Conservation (phyloP, 2,113 vertebrate genomes). For the Amphiprion ocellaris region DNA sequence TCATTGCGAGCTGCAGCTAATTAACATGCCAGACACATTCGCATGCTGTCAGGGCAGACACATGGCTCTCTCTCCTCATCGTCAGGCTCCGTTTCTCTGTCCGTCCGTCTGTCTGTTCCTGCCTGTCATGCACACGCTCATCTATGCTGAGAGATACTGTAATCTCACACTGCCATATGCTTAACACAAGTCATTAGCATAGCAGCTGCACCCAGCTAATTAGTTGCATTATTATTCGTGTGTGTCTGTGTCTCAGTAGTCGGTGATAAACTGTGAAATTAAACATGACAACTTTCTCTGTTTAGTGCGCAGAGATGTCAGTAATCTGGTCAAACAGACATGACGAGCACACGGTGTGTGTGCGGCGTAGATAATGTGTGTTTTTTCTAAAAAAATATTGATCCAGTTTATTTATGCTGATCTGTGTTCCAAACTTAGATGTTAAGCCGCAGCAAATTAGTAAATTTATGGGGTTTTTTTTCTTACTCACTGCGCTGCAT, state of each 20-base stretch:
- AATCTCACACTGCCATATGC: slow-evolving; percentile 68
- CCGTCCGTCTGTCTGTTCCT: slow-evolving; percentile 18
- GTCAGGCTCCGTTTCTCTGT: slow-evolving; percentile 29
- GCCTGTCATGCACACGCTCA: slow-evolving; percentile 43
- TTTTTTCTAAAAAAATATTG: neutral
- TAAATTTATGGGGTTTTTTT: neutral
- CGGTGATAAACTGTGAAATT: slow-evolving; percentile 71
- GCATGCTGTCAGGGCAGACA: slow-evolving; percentile 42
- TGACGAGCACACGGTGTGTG: neutral
- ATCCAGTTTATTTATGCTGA: neutral
- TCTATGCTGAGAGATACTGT: slow-evolving; percentile 55
- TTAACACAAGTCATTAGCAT: slow-evolving; percentile 69
- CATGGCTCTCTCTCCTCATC: slow-evolving; percentile 15
- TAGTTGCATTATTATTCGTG: slow-evolving; percentile 62
- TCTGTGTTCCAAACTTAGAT: slow-evolving; percentile 12
- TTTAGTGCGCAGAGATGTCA: slow-evolving; percentile 30
- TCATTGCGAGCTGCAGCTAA: slow-evolving; percentile 54
- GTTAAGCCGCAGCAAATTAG: slow-evolving; percentile 15
- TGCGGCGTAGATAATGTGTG: neutral
- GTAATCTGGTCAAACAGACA: slow-evolving; percentile 49
- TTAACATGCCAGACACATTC: slow-evolving; percentile 71
- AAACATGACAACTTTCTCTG: slow-evolving; percentile 59
- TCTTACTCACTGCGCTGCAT: neutral
- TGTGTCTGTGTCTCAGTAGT: slow-evolving; percentile 48
- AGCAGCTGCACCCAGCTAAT: slow-evolving; percentile 71